Base-by-base conservation (phyloP, 2,797 vertebrate genomes). In the Holocentrus rufus region DNA sequence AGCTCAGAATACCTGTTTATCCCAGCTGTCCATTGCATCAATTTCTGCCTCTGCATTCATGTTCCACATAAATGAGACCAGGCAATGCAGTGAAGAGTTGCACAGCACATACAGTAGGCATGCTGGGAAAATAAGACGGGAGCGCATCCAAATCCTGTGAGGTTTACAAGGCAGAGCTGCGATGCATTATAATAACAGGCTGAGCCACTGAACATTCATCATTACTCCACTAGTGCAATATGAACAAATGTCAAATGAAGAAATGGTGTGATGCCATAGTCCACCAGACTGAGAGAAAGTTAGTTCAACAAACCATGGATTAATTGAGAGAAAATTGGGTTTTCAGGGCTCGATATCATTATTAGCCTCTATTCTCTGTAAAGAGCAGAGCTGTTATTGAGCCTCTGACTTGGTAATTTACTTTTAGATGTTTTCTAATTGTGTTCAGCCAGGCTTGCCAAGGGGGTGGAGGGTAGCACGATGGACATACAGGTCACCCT, bases 351-450 rank as follows among this genome's bases (percentile, higher is more conserved):
- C 1, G 0, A 36, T 79, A 65, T 80, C 64, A 77, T 82, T 74
- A 82, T 73, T 67, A 74, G 39, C 70, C 36, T 77, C 52, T 3
- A 14, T 74, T 83, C 46, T 71, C 71, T 44, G 18, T 36, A 58
- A 79, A 75, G 31, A 80, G 76, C 64, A 60, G 34, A 79, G 58
- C 69, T 80, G 49, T 65, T 82, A 86, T 84, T 82, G 83, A 86
- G 83, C 80, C 27, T 65, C 39, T 75, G 27, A 72, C 68, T 61
- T 71, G 17, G 65, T 83, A 85, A 90, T 80, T 85, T 72, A 76
- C 80, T 86, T 87, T 77, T 42, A 84, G 79, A 82, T 81, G 63
- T 25, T 47, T 77, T 74, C 20, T 46, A 55, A 75, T 75, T 82
- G 60, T 74, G 50, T 74, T 85, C 68, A 77, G 80, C 11, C 30